These are phyloP conservation scores for Ophion obscuratus DNA, from an alignment of 2,888 invertebrate species.

Conservation along the genomic window DNA sequence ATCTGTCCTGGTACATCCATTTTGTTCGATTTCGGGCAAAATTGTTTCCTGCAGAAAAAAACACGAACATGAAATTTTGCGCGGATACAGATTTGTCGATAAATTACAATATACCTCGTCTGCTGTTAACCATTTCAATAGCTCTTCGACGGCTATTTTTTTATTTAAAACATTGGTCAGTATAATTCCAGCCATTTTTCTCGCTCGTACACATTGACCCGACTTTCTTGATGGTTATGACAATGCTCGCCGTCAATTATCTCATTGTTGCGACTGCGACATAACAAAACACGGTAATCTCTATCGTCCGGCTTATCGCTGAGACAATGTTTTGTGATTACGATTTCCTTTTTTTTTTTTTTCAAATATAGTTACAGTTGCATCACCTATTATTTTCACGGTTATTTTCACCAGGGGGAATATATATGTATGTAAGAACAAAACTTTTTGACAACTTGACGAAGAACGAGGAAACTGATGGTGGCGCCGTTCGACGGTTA, in stretches of 20 bases:
- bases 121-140: slow-evolving; percentile 73
- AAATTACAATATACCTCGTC: slow-evolving; percentile 70
- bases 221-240: background rate
- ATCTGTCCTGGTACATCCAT: slow-evolving; percentile 69
- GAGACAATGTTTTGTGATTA: background rate
- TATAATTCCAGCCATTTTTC: slow-evolving; percentile 72
- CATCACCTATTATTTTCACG: background rate
- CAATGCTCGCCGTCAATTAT: slow-evolving; percentile 5
- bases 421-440: background rate
- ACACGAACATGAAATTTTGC: background rate
- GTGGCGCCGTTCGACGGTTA: background rate
- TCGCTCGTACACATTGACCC: slow-evolving; percentile 1
- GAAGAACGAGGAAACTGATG: background rate
- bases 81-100: background rate
- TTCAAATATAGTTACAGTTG: background rate
- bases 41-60: slow-evolving; percentile 54
- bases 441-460: slow-evolving; percentile 1
- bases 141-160: slow-evolving; percentile 69
- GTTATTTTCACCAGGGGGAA: background rate
- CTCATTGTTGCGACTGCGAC: background rate
- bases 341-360: background rate
- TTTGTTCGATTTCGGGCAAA: slow-evolving; percentile 59
- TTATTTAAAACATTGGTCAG: slow-evolving; percentile 71
- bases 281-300: background rate
- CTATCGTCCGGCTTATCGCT: background rate